phyloP scores from a whole-genome alignment of 1,140 invertebrate species.

The Diachasma alloeum region DNA sequence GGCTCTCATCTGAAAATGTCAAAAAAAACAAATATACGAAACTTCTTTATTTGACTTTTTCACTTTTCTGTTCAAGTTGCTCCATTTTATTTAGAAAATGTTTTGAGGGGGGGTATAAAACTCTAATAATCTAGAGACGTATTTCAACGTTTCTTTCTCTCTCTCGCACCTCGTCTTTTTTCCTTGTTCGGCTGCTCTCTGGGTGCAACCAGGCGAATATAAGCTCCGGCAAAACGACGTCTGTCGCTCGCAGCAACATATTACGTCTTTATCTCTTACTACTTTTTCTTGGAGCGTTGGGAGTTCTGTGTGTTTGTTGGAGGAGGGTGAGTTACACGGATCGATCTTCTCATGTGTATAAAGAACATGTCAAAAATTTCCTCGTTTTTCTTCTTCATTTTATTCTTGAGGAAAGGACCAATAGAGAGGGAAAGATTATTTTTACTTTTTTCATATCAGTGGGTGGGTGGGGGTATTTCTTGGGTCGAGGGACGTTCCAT shows the following conservation, averaged over 20 bases:
- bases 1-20: background rate
- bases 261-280: constrained; percentile 22
- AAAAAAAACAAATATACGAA: background rate
- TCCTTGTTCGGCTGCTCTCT: background rate
- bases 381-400: background rate
- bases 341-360: background rate
- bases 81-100: background rate
- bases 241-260: constrained; percentile 29
- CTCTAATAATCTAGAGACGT: constrained; percentile 5
- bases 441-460: too few relatives aligned
- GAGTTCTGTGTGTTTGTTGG: background rate
- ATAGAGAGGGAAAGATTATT: too few relatives aligned
- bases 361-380: background rate
- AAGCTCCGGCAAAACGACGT: constrained; percentile 22
- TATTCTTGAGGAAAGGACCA: too few relatives aligned
- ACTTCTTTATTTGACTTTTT: background rate
- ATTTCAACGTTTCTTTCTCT: background rate
- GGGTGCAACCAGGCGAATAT: constrained; percentile 8
- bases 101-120: background rate
- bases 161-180: background rate
- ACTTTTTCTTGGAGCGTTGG: background rate
- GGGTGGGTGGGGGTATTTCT: too few relatives aligned
- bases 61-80: background rate
- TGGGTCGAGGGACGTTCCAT: too few relatives aligned
- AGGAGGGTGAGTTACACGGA: background rate